Evolutionary conservation across 1,140 invertebrate genomes (phyloP), one percentile per base, ranked within the genome.

Genomic region (Aphaenogaster ashmeadi): DNA sequence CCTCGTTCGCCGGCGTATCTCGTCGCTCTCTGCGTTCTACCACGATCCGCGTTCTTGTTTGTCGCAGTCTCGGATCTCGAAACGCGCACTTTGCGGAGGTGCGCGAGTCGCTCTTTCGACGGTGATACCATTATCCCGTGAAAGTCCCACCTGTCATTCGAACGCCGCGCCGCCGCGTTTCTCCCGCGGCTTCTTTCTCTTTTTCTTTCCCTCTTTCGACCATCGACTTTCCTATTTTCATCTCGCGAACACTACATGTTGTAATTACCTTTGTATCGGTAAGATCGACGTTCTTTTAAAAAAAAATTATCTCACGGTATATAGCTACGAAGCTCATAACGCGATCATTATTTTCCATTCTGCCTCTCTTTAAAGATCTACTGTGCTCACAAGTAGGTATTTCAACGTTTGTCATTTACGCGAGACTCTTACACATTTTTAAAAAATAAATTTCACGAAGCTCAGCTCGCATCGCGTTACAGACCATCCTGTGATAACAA

Each of bases 51-150:
- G 27, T 5, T 56, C 64, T 75, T 85, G 64, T 89, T 89, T 88
- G 64, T 64, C 69, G 52, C 36, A 18, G 44, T 66, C 54, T 62
- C n/a, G 58, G 56, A 86, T 90, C 67, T 86, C 66, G 44, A 21
- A 64, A 84, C 36, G 50, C 27, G 58, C 64, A 54, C 11, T 87
- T 72, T 44, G n/a, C 44, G 44, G 8, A 52, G 56, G 52, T 52
- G 15, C 18, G 44, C 18, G 44, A 27, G 36, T 77, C 67, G 77
- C 52, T 38, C n/a, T 87, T 90, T 41, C 77, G 60, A 21, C 44
- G 7, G 47, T 50, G 71, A 44, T 60, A 66, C 62, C 89, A 89
- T 91, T 92, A 91, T 93, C 90, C 87, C 44, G 81, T 79, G 78
- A 89, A 90, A 92, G 81, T 86, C 91, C 79, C 87, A 67, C 13